Evolutionary conservation across 2,888 invertebrate genomes (phyloP).

Genomic region (Odontomyia ornata): DNA sequence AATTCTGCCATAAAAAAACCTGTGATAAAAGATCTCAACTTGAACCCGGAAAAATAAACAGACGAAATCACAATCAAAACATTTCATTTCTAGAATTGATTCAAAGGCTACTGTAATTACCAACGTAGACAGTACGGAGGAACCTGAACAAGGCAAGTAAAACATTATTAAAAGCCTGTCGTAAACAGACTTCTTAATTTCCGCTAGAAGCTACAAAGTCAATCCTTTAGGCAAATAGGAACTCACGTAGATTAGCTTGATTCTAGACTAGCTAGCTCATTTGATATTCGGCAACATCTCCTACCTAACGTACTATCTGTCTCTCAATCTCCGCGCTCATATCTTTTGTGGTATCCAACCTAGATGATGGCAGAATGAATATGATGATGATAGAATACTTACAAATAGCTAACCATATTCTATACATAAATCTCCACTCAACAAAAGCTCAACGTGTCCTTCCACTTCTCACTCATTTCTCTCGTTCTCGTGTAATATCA

Average conservation of each 20-base stretch:
- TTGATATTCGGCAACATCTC: neutral
- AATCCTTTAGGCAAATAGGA: neutral
- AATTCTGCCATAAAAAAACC: too few relatives aligned
- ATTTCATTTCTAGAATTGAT: too few relatives aligned
- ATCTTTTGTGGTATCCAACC: neutral
- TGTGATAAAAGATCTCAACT: too few relatives aligned
- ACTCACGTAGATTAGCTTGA: neutral
- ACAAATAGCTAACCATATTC: neutral
- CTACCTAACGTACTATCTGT: neutral
- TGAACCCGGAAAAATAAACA: too few relatives aligned
- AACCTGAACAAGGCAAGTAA: too few relatives aligned
- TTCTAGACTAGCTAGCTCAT: neutral
- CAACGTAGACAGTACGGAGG: too few relatives aligned
- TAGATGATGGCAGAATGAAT: constrained; percentile 10
- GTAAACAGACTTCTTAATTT: constrained; percentile 15
- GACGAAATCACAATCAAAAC: too few relatives aligned
- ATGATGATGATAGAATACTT: constrained; percentile 2
- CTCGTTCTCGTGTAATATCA: neutral
- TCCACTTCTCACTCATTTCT: neutral
- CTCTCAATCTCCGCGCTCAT: neutral
- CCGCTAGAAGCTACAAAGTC: neutral
- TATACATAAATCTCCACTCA: neutral
- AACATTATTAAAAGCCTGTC: constrained; percentile 8
- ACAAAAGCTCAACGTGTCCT: neutral
- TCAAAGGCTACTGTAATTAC: too few relatives aligned